Base-by-base conservation (phyloP, 2,113 vertebrate species). In the Proterorhinus semilunaris region DNA sequence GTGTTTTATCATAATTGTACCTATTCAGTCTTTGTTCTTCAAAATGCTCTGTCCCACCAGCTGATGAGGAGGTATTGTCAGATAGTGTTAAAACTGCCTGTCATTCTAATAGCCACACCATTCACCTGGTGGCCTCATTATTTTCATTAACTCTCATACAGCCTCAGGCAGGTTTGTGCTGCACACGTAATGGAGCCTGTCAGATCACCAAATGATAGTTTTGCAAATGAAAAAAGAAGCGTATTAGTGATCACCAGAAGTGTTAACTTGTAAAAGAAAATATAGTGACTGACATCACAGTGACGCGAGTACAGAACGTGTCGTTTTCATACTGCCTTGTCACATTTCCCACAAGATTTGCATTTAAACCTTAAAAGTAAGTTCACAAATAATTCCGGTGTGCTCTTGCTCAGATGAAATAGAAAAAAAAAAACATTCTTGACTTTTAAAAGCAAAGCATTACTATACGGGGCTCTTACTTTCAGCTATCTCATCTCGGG, bases 141-240 rank as follows among this genome's bases (percentile, higher is more conserved):
- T 53, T 70, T 15, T 65, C 47, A 48, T n/a, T 48, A 6, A 62
- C 61, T 65, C 15, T 42, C 6, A 54, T 15, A 59, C 43, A 64
- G 1, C 21, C 6, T 44, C 11, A 43, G 12, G 55, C 10, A 53
- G 36, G 12, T 50, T 55, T 8, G 0, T 8, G 0, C 7, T 6
- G 45, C 12, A 6, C 8, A 62, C 46, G 16, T 10, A 62, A 11
- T n/a, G 6, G 11, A 45, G 36, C 59, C 42, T 36, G 21, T n/a
- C 21, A 36, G 27, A 36, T 36, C 54, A 13, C 11, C 6, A 21
- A 7, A 58, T 58, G 54, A 57, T 27, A 42, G 55, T 13, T 58
- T 58, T 58, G 27, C 27, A 13, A 42, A 13, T 13, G 11, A 58
- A 58, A 58, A 58, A 15, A 42, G 55, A 21, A 8, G 55, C 11